A percentile compares a stretch with the other conserved stretches of the same genome.
Conservation (phyloP, 37 sponge, comb jelly and placozoan genomes). For the Chondrosia reniformis region DNA sequence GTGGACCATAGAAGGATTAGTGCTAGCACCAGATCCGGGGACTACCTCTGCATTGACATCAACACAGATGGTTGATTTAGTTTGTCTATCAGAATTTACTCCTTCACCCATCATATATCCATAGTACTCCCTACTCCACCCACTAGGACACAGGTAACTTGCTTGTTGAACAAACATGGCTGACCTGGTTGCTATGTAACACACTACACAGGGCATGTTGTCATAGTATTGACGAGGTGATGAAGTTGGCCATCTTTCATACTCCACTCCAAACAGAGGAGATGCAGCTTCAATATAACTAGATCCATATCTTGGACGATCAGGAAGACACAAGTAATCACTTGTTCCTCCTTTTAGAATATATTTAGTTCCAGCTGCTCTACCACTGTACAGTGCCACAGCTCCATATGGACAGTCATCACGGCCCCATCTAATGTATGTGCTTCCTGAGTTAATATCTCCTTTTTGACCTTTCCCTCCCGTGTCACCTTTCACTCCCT, state of each 20-base stretch:
- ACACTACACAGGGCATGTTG: constrained; percentile 15
- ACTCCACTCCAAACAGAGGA: constrained; percentile 20
- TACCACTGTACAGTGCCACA: too few relatives aligned
- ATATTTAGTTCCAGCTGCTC: too few relatives aligned
- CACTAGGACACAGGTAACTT: not conserved
- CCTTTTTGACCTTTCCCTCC: too few relatives aligned
- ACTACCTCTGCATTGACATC: not conserved
- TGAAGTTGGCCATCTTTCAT: not conserved
- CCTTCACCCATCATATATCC: constrained; percentile 1
- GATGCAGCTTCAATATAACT: too few relatives aligned
- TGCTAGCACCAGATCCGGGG: constrained; percentile 1
- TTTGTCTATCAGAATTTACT: not conserved
- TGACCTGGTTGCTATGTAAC: not conserved
- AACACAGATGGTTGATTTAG: constrained; percentile 4
- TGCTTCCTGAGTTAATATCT: too few relatives aligned
- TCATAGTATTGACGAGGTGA: not conserved
- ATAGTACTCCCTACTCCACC: constrained; percentile 3
- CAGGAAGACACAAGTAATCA: too few relatives aligned
- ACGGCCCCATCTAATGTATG: too few relatives aligned
- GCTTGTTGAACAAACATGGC: not conserved
- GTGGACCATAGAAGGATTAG: not conserved
- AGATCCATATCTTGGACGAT: too few relatives aligned
- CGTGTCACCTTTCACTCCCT: too few relatives aligned
- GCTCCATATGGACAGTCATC: too few relatives aligned
- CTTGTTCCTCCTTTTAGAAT: too few relatives aligned